These are phyloP conservation scores for Antedon mediterranea DNA, from an alignment of 53 echinoderm and acorn worm species.

Conservation along the genomic window DNA sequence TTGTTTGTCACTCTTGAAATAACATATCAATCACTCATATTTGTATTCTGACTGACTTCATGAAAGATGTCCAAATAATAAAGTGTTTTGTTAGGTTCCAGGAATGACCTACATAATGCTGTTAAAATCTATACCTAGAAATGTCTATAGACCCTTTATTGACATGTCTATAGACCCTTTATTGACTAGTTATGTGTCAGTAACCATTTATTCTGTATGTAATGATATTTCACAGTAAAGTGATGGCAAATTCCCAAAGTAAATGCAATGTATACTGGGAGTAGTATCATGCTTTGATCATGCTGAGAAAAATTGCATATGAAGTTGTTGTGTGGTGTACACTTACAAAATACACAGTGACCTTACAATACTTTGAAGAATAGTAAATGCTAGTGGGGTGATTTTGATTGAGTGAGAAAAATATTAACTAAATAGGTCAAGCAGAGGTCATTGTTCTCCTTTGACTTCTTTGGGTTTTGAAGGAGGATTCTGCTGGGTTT, in stretches of 20 bases:
- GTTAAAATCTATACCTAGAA: not conserved
- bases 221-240: no score
- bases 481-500: no score
- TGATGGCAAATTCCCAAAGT: not conserved
- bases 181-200: no score
- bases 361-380: not conserved
- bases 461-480: not conserved
- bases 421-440: not conserved
- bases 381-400: not conserved
- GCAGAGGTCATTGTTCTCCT: not conserved
- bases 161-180: not conserved
- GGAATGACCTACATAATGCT: not conserved
- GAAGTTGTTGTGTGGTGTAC: not conserved
- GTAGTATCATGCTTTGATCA: no score
- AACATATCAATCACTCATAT: no score
- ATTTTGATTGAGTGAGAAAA: not conserved
- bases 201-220: not conserved
- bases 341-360: not conserved
- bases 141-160: not conserved
- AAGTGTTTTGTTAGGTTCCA: not conserved
- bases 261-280: not conserved
- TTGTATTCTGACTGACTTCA: no score
- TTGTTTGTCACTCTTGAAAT: no score
- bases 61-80: no score
- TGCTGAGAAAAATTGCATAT: not conserved